Evolutionary conservation across 2,888 invertebrate genomes (phyloP).

Genomic region (Acrobasis suavella): DNA sequence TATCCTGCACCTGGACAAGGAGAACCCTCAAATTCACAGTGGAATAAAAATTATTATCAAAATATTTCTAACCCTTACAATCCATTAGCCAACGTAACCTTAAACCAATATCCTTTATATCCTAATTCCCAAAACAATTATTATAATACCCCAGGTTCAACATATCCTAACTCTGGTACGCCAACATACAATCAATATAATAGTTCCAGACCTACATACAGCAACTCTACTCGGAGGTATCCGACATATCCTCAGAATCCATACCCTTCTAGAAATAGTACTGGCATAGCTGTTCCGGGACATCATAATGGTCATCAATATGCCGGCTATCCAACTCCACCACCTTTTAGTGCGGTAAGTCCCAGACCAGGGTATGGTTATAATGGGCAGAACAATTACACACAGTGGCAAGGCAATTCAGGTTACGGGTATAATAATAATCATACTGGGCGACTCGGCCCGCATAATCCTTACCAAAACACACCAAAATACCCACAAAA

Average conservation of each 20-base stretch:
- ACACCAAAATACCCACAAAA: too few species aligned
- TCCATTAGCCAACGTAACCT: constrained; percentile 6
- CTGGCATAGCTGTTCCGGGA: not conserved
- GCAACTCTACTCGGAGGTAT: too few species aligned
- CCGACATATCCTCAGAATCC: constrained; percentile 1
- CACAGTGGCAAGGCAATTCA: constrained; percentile 8
- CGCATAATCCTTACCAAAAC: constrained; percentile 1
- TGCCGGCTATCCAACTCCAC: not conserved
- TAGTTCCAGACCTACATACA: too few species aligned
- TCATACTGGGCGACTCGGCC: not conserved
- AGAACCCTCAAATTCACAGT: not conserved
- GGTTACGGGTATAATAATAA: not conserved
- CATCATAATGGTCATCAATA: not conserved
- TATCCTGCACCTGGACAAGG: constrained; percentile 10
- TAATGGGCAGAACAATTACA: constrained; percentile 1
- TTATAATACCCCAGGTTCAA: not conserved
- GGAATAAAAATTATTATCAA: not conserved
- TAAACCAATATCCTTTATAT: constrained; percentile 9
- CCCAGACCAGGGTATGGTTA: not conserved
- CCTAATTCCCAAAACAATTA: not conserved
- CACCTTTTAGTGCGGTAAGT: not conserved
- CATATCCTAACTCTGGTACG: not conserved
- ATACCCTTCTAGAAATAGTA: not conserved
- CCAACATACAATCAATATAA: not conserved
- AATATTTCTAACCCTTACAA: constrained; percentile 1